Conservation (phyloP, 2,888 invertebrate genomes). For the Ophion slaviceki region DNA sequence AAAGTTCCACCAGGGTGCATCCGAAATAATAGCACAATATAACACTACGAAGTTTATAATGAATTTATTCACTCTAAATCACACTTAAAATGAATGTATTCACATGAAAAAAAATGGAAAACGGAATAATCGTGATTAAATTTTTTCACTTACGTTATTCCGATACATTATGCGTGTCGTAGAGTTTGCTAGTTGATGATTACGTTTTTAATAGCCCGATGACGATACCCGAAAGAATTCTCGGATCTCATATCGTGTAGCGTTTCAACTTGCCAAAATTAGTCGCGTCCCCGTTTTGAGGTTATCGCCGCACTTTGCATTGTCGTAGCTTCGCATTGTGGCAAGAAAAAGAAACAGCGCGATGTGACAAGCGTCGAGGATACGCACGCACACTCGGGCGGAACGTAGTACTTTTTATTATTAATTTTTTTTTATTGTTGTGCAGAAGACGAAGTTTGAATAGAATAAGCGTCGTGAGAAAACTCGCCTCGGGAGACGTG, state of each 20-base stretch:
- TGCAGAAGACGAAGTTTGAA: neutral
- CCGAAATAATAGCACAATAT: no score
- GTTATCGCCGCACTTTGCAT: constrained; percentile 12
- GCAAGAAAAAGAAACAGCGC: neutral
- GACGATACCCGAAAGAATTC: constrained; percentile 5
- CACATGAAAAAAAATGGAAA: no score
- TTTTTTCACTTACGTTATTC: constrained; percentile 72
- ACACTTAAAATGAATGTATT: no score
- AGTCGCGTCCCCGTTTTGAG: constrained; percentile 14
- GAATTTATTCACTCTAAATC: no score
- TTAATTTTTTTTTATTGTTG: neutral
- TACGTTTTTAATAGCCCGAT: constrained; percentile 10
- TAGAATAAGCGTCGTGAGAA: neutral
- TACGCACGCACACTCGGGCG: neutral
- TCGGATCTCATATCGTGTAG: constrained; percentile 51
- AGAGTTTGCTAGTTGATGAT: neutral
- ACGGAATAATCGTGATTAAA: neutral
- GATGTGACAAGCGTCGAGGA: neutral
- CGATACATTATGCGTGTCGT: constrained; percentile 71
- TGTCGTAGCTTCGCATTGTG: neutral
- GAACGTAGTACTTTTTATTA: neutral
- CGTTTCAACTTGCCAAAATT: constrained; percentile 13
- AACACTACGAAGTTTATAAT: no score
- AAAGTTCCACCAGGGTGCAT: no score
- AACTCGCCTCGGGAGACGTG: neutral